Base-by-base conservation (phyloP, 2,113 vertebrate genomes). In the Galeopterus variegatus region DNA sequence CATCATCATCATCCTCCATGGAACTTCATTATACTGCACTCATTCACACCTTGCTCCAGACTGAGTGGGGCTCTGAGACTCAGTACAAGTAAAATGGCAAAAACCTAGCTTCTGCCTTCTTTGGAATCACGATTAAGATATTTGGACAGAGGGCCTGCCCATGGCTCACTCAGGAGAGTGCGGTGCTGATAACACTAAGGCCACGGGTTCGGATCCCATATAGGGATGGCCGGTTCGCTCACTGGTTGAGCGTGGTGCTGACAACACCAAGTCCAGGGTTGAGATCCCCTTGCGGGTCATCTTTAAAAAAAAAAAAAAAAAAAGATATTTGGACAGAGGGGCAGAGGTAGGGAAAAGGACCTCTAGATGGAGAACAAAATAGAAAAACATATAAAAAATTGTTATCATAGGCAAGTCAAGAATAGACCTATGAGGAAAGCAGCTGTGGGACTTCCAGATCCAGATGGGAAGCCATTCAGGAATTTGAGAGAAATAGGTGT, bases 401-500 rank as follows among this genome's bases (percentile, higher is more conserved):
- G 48, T 17, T 70, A 50, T 19, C 69, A 48, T 21, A 18, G 1
- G n/a, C 31, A 92, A 70, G 45, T 45, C 41, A 88, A 72, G 28
- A 83, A 36, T 56, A 81, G n/a, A 5, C 33, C 41, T 87, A 73
- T 52, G n/a, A 67, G 31, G 24, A 80, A 82, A 90, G 70, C n/a
- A 83, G 28, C 33, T 67, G 14, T 36, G 41, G 67, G 17, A 56
- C 54, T 77, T 64, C 36, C 58, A 50, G 58, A 88, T 60, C 23
- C 54, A 72, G 12, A 48, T 33, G 23, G 31, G 72, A 97, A 84
- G 85, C 8, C 88, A 45, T 89, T 93, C n/a, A 31, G 24, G 10
- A 56, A 90, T 79, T 88, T 77, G 19, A n/a, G 58, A 95, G 70
- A 70, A 90, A 23, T n/a, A 93, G 33, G 77, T 86, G 65, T 94